Percentiles rank a stretch among this genome's conserved stretches.
Conservation (phyloP, 2,888 invertebrate genomes). For the Apodemia mormo region DNA sequence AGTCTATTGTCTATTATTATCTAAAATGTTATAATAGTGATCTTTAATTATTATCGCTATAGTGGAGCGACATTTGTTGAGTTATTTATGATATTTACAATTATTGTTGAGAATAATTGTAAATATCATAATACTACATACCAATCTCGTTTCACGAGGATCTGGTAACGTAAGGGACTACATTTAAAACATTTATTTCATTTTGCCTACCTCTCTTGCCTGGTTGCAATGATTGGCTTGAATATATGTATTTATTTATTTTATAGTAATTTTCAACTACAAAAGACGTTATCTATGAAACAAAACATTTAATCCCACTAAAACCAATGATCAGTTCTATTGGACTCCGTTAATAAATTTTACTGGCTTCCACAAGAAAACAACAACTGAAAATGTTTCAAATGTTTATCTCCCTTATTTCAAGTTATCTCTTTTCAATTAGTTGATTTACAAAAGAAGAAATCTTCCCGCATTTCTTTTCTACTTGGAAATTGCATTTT, state of each 20-base stretch:
- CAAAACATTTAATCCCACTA: background rate
- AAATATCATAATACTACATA: too few species aligned
- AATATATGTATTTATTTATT: background rate
- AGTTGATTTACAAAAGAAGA: conserved; percentile 1
- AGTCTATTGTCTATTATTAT: too few species aligned
- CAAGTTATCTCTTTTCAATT: conserved; percentile 7
- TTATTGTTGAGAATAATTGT: too few species aligned
- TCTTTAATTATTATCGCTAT: too few species aligned
- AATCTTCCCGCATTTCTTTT: background rate
- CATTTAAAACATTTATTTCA: too few species aligned
- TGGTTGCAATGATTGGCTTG: too few species aligned
- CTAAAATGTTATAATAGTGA: too few species aligned
- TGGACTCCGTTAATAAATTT: background rate
- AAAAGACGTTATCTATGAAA: background rate
- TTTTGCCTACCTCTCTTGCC: too few species aligned
- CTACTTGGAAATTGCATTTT: background rate
- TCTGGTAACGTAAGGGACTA: too few species aligned
- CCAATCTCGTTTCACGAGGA: too few species aligned
- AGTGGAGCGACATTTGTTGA: too few species aligned
- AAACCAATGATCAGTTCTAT: background rate
- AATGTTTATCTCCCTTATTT: conserved; percentile 12
- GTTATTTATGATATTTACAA: too few species aligned
- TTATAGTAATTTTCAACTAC: background rate
- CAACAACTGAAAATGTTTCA: background rate
- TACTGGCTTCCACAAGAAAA: conserved; percentile 4